Conservation (phyloP, 2,113 vertebrate species). For the Suncus etruscus region DNA sequence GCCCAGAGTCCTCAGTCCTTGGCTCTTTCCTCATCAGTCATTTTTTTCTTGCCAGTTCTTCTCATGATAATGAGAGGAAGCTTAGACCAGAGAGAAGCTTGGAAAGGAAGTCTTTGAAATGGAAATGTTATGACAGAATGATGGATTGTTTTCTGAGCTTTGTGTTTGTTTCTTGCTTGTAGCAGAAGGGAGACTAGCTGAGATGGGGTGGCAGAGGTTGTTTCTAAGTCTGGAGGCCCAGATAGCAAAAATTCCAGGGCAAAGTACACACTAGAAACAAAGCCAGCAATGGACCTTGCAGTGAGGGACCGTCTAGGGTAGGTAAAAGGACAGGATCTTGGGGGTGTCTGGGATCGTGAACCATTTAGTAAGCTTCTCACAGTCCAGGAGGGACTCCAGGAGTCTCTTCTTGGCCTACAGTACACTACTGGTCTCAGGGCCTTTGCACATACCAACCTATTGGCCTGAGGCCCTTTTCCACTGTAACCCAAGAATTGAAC, state of each 20-base stretch:
- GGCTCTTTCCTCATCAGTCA: background rate
- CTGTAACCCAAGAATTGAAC: background rate
- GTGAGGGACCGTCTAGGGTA: background rate
- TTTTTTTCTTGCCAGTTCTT: slow-evolving; percentile 52
- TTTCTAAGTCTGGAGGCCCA: background rate
- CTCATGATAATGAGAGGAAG: slow-evolving; percentile 74
- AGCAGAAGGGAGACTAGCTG: slow-evolving; percentile 12
- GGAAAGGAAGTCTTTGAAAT: slow-evolving; percentile 78
- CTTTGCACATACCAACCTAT: background rate
- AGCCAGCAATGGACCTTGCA: rapidly evolving
- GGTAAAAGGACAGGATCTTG: background rate
- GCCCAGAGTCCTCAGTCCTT: background rate
- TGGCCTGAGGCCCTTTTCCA: background rate
- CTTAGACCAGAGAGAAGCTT: slow-evolving; percentile 56
- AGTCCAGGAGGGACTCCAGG: background rate
- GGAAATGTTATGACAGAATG: slow-evolving; percentile 84
- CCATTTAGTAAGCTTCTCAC: background rate
- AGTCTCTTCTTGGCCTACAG: background rate
- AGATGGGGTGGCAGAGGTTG: background rate
- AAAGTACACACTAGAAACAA: rapidly evolving
- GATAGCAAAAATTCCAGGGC: rapidly evolving
- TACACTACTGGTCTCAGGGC: background rate
- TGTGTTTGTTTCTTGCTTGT: slow-evolving; percentile 60
- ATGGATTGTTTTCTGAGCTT: slow-evolving; percentile 78
- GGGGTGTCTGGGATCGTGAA: rapidly evolving